These are phyloP conservation scores for Tetraneura akinire DNA, from an alignment of 1,140 invertebrate genomes.

Conservation along the genomic window DNA sequence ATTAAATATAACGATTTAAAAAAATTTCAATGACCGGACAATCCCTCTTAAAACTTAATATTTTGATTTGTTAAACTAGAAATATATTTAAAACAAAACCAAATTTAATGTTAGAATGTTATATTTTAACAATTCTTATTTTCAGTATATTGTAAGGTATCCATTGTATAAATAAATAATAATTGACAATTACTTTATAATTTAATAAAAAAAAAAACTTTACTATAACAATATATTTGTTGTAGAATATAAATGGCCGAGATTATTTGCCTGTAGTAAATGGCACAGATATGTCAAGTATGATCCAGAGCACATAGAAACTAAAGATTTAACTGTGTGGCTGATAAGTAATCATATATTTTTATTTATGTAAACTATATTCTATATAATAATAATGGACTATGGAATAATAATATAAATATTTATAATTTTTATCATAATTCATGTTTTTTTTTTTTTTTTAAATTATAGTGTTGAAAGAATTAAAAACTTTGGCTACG, in stretches of 20 bases:
- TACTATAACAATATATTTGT: background rate
- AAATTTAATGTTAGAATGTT: no score
- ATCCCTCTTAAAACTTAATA: no score
- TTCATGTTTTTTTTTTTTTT: background rate
- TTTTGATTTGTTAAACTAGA: no score
- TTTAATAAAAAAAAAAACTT: background rate
- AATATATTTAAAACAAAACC: no score
- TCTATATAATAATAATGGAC: background rate
- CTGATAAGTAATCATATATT: background rate
- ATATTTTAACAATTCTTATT: no score
- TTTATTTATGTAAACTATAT: background rate
- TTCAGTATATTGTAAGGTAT: background rate
- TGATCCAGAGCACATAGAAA: conserved; percentile 13
- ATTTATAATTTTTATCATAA: background rate
- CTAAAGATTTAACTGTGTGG: background rate
- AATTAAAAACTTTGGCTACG: background rate
- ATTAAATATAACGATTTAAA: no score
- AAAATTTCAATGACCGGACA: no score
- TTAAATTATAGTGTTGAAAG: background rate
- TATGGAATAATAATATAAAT: background rate
- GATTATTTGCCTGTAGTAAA: background rate
- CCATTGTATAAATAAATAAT: background rate
- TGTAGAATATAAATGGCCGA: conserved; percentile 37
- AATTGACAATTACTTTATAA: background rate
- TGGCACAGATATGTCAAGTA: conserved; percentile 3